A percentile compares a stretch with the other conserved stretches of the same genome.
These are phyloP conservation scores for Botia kubotai DNA, from an alignment of 2,797 vertebrate genomes.

Conservation along the genomic window DNA sequence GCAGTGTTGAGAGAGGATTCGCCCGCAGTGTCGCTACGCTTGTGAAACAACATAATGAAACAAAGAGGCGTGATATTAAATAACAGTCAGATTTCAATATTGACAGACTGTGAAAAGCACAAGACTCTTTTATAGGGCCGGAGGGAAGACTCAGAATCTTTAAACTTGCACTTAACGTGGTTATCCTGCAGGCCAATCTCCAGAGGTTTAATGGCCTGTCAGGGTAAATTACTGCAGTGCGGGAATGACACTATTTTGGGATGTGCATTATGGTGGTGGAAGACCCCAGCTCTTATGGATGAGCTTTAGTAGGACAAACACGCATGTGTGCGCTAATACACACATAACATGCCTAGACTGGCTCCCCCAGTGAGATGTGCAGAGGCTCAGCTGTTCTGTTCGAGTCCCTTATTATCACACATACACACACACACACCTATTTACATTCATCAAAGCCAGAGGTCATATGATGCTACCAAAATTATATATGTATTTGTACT, in stretches of 20 bases:
- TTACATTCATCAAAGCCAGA: not conserved
- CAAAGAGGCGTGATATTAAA: constrained; percentile 13
- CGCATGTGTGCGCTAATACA: constrained; percentile 22
- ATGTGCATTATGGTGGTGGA: not conserved
- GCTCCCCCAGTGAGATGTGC: constrained; percentile 28
- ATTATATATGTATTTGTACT: not conserved
- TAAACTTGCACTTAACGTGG: not conserved
- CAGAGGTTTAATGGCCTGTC: constrained; percentile 17
- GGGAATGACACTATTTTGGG: constrained; percentile 18
- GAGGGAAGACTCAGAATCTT: constrained; percentile 8
- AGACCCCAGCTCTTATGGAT: constrained; percentile 4
- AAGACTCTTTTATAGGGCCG: not conserved
- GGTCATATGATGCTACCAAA: too few species aligned
- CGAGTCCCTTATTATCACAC: constrained; percentile 46
- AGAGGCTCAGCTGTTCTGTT: constrained; percentile 49
- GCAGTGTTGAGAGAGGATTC: not conserved
- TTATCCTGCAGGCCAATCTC: constrained; percentile 14
- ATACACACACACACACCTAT: constrained; percentile 19
- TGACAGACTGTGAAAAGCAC: not conserved
- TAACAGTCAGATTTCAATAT: not conserved
- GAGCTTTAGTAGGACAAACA: constrained; percentile 13
- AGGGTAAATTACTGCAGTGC: constrained; percentile 15
- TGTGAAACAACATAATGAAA: not conserved
- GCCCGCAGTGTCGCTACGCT: not conserved
- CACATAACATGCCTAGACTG: constrained; percentile 14